These are phyloP conservation scores for Drosophila insularis DNA, from an alignment of 1,140 invertebrate species.

Conservation along the genomic window DNA sequence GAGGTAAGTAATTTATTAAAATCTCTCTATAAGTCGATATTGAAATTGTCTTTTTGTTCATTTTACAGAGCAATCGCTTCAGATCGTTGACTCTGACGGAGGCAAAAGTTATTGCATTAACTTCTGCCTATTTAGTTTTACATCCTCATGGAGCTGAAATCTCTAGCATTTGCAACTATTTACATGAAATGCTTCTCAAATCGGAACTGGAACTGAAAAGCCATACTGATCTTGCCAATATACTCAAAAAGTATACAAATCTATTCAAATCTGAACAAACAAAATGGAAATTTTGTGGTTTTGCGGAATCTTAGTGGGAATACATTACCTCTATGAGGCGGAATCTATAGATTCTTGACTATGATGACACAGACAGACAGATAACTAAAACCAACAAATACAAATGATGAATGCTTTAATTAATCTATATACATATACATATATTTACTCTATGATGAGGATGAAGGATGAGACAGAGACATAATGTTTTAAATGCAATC, in stretches of 20 bases:
- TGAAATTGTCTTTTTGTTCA: background rate
- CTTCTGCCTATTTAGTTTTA: constrained; percentile 92
- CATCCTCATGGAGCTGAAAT: constrained; percentile 93
- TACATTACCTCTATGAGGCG: constrained; percentile 9
- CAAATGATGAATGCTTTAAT: constrained; percentile 75
- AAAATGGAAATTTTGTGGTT: constrained; percentile 89
- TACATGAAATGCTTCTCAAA: constrained; percentile 86
- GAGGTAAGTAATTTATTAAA: background rate
- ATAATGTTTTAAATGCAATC: constrained; percentile 29
- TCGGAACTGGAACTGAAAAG: constrained; percentile 85
- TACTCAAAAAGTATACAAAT: constrained; percentile 89
- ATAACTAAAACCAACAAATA: constrained; percentile 47
- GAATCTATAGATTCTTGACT: background rate
- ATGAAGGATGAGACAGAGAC: constrained; percentile 29
- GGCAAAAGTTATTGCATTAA: constrained; percentile 89
- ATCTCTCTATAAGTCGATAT: no score
- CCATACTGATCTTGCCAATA: constrained; percentile 87
- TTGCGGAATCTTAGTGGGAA: constrained; percentile 60
- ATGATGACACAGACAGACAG: background rate
- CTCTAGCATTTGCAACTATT: constrained; percentile 92
- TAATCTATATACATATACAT: constrained; percentile 56
- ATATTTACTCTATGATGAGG: constrained; percentile 50
- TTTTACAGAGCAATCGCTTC: constrained; percentile 29
- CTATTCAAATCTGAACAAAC: constrained; percentile 85
- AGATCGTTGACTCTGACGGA: constrained; percentile 84